Conservation (phyloP, 2,888 invertebrate species). For the Nesidiocoris tenuis region DNA sequence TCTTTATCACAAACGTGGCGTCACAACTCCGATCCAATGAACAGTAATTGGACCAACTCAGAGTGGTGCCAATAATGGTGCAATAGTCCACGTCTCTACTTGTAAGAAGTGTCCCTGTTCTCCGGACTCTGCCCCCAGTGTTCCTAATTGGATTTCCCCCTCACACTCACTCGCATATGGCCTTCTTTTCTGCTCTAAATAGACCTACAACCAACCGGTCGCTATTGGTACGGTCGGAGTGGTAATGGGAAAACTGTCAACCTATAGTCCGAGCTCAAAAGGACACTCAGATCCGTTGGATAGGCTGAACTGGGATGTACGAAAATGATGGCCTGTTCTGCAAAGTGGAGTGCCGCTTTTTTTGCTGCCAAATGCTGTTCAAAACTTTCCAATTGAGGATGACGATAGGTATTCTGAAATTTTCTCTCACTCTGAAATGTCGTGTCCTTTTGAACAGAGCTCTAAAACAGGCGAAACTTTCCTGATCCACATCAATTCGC, state of each 20-base stretch:
- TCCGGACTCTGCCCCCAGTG: background rate
- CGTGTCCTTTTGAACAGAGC: too few relatives aligned
- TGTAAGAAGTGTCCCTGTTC: background rate
- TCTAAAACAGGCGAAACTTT: too few relatives aligned
- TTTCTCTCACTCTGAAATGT: too few relatives aligned
- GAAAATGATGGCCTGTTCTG: too few relatives aligned
- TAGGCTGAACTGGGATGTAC: too few relatives aligned
- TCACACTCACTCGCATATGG: background rate
- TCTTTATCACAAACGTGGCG: too few relatives aligned
- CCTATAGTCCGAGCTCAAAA: background rate
- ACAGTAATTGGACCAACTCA: background rate
- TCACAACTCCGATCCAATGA: background rate
- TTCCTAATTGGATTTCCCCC: background rate
- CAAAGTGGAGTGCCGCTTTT: too few relatives aligned
- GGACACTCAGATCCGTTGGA: too few relatives aligned
- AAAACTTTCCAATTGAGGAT: too few relatives aligned
- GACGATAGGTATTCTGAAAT: too few relatives aligned
- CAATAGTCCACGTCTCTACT: background rate
- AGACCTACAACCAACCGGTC: background rate
- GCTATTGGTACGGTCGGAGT: background rate
- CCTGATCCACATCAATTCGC: too few relatives aligned
- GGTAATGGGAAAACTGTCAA: background rate
- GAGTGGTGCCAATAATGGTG: background rate
- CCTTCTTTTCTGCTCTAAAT: background rate
- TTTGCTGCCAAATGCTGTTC: too few relatives aligned